Conservation (phyloP, 2,797 vertebrate genomes). For the Eulemur albifrons region DNA sequence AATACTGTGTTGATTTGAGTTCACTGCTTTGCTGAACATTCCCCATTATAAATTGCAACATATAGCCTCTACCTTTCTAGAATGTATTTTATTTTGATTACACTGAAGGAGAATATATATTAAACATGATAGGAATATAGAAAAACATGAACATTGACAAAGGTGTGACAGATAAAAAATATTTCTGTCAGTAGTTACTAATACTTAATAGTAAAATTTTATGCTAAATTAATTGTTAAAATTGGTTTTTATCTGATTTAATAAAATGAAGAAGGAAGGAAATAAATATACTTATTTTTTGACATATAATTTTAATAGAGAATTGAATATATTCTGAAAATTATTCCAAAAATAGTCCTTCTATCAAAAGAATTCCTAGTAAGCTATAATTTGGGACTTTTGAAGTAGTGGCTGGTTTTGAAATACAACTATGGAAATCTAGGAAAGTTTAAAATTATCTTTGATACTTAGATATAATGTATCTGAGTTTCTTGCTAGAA, state of each 20-base stretch:
- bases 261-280: background rate
- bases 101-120: background rate
- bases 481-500: background rate
- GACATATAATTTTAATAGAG: background rate
- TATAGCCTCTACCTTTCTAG: background rate
- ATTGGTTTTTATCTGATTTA: background rate
- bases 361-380: background rate
- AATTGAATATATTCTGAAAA: slow-evolving; percentile 18
- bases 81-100: background rate
- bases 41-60: background rate
- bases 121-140: background rate
- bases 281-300: background rate
- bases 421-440: background rate
- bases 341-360: background rate
- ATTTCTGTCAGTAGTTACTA: background rate
- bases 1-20: background rate
- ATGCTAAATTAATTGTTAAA: background rate
- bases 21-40: background rate
- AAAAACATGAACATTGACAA: background rate
- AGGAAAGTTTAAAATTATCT: background rate
- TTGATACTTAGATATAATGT: background rate
- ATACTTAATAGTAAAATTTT: background rate
- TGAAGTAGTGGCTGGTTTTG: background rate
- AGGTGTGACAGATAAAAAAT: background rate
- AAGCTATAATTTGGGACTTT: background rate